Base-by-base conservation (phyloP, 2,113 vertebrate species). In the Grus americana region DNA sequence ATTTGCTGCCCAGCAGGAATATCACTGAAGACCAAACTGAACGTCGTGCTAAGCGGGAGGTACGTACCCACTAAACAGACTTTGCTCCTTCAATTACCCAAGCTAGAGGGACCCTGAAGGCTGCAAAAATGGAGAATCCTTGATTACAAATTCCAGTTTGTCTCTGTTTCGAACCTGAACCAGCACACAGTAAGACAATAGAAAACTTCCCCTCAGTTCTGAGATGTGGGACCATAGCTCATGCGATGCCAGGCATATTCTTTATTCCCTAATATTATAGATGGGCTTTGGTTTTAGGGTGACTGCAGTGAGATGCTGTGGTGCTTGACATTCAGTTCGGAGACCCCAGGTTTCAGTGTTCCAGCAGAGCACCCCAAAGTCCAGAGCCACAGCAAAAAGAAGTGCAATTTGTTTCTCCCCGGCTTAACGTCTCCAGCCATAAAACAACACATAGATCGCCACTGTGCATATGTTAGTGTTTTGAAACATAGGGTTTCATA, bases 81-180 rank as follows among this genome's bases (percentile, higher is more conserved):
- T 26, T 0, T 66, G 61, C 5, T 92, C 42, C 61, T 49, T 67
- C 88, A 36, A 34, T 6, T 32, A n/a, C 15, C 15, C 0, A 0
- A 81, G 40, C 30, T 4, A 71, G 46, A 90, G 34, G 34, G 17
- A 62, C 40, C 20, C 17, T 22, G 38, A 59, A 63, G 30, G 67
- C 62, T 38, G 54, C 54, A 68, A 32, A 91, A 91, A 52, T 1
- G 1, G 38, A 82, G 65, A 94, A 59, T 38, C 50, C 59, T 57
- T 24, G 4, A 50, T 14, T 38, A 52, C 44, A 46, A 27, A 63
- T 29, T 71, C 38, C 57, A 72, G 7, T 4, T 65, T 58, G 19
- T 58, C 59, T 73, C 65, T 34, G 15, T 46, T 90, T 87, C 2
- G 3, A 87, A 67, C 23, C 6, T 55, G 47, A 82, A 66, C 26